Evolutionary conservation across 2,888 invertebrate species (phyloP).

Genomic region (Serripes groenlandicus): DNA sequence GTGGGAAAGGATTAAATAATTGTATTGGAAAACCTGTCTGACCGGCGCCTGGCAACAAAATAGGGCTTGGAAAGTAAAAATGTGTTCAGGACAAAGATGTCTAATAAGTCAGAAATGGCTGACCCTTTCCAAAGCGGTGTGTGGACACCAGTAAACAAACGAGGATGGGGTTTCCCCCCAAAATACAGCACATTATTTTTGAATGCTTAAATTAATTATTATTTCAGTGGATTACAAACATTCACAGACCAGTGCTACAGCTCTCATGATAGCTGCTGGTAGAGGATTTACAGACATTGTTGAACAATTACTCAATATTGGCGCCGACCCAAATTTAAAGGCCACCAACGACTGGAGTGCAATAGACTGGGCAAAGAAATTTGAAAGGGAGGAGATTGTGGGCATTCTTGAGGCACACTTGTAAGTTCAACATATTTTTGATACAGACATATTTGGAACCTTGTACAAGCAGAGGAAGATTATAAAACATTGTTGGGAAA

Average conservation of each 20-base stretch:
- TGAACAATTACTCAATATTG: slow-evolving; percentile 91
- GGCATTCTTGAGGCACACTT: slow-evolving; percentile 88
- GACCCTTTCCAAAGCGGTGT: no score
- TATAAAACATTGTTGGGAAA: not conserved
- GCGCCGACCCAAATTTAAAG: slow-evolving; percentile 89
- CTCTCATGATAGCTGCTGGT: slow-evolving; percentile 93
- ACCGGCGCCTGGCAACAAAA: no score
- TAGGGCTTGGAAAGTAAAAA: no score
- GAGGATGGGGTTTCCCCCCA: no score
- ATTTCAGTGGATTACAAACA: slow-evolving; percentile 90
- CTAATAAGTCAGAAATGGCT: no score
- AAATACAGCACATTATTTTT: no score
- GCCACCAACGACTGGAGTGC: slow-evolving; percentile 91
- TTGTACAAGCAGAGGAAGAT: not conserved
- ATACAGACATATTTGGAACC: not conserved
- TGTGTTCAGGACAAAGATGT: no score
- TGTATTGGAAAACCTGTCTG: no score
- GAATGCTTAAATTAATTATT: no score
- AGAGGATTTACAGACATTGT: slow-evolving; percentile 91
- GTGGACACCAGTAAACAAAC: no score
- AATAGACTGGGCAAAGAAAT: slow-evolving; percentile 90
- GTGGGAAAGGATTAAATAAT: no score
- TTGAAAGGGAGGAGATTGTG: slow-evolving; percentile 89
- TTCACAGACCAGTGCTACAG: slow-evolving; percentile 89
- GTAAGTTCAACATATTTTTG: slow-evolving; percentile 74